A percentile compares a stretch with the other conserved stretches of the same genome.
These are phyloP conservation scores for Drosophila obscura DNA, from an alignment of 1,140 invertebrate genomes.

Conservation along the genomic window DNA sequence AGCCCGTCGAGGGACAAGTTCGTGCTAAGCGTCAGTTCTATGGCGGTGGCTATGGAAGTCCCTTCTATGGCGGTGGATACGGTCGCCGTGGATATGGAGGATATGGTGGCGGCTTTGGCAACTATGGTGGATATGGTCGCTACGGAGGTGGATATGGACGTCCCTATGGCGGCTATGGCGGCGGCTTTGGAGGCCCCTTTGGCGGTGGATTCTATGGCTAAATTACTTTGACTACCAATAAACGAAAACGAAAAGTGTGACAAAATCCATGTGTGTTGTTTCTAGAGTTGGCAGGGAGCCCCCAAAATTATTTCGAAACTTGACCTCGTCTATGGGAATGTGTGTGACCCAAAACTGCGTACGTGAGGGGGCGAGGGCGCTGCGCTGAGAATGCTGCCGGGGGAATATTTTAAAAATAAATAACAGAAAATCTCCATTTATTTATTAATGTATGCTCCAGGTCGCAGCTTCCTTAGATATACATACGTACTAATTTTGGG, in stretches of 20 bases:
- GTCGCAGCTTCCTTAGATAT: constrained; percentile 38
- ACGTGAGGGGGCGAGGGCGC: constrained; percentile 28
- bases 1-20: constrained; percentile 32
- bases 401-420: constrained; percentile 75
- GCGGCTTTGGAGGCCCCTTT: not conserved
- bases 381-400: constrained; percentile 3
- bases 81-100: constrained; percentile 15
- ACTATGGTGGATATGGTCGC: constrained; percentile 14
- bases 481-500: constrained; percentile 61
- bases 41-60: not conserved
- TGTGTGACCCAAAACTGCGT: constrained; percentile 52
- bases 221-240: constrained; percentile 20
- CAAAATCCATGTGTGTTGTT: not conserved
- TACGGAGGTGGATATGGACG: constrained; percentile 18
- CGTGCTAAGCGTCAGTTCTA: constrained; percentile 53
- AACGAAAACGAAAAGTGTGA: constrained; percentile 28
- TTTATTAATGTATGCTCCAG: constrained; percentile 65
- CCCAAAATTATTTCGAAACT: constrained; percentile 52
- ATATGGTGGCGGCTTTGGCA: not conserved
- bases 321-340: constrained; percentile 51
- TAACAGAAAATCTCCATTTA: constrained; percentile 73
- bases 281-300: constrained; percentile 2
- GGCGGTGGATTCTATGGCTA: constrained; percentile 24
- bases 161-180: constrained; percentile 29
- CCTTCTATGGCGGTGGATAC: not conserved